Percentiles rank a stretch among this genome's conserved stretches.
Evolutionary conservation across 2,797 vertebrate genomes (phyloP).

Genomic region (Toxotes lorentzi): DNA sequence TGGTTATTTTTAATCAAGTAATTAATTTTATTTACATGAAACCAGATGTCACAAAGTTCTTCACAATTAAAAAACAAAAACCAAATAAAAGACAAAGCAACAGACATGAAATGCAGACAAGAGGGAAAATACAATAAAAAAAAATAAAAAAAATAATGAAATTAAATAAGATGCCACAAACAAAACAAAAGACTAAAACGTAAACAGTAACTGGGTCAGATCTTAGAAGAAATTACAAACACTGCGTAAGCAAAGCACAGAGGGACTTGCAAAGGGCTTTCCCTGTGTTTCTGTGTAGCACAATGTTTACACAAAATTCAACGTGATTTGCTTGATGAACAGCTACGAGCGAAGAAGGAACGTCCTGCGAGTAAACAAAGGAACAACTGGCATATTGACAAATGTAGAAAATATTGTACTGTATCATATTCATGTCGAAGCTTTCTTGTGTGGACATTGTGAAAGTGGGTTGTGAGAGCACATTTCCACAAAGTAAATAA

Average conservation of each 20-base stretch:
- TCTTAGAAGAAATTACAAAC: conserved; percentile 12
- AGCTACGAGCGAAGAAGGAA: not conserved
- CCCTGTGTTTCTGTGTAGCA: not conserved
- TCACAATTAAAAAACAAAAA: not conserved
- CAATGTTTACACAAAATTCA: not conserved
- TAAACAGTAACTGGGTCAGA: not conserved
- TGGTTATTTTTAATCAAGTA: not conserved
- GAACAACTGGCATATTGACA: not conserved
- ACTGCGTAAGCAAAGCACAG: not conserved
- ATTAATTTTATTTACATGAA: not conserved
- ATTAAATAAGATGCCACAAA: not conserved
- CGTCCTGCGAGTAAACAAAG: conserved; percentile 22
- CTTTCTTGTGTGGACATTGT: conserved; percentile 1
- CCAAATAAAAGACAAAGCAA: not conserved
- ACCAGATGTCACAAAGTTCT: not conserved
- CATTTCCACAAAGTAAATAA: not conserved
- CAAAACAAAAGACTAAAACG: not conserved
- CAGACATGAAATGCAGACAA: not conserved
- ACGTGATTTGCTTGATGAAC: not conserved
- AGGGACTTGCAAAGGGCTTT: conserved; percentile 24
- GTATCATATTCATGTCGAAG: not conserved
- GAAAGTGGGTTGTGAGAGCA: not conserved
- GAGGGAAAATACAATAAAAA: not conserved
- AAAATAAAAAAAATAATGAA: not conserved
- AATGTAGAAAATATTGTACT: not conserved